These are phyloP conservation scores for Laticauda colubrina DNA, from an alignment of 2,113 vertebrate species.

Conservation along the genomic window DNA sequence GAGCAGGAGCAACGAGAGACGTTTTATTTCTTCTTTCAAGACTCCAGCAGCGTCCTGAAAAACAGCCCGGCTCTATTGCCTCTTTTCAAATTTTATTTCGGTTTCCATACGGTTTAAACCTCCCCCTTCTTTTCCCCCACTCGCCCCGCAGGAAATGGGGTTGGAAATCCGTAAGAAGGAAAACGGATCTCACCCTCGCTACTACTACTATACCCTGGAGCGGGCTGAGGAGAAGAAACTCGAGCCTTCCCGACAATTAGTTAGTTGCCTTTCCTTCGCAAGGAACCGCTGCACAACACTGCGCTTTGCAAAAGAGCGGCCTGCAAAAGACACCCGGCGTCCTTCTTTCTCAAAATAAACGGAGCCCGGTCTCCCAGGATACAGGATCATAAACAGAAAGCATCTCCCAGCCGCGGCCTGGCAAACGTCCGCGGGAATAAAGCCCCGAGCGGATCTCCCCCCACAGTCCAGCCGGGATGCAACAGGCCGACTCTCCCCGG, in stretches of 20 bases:
- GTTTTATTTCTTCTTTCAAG: not conserved
- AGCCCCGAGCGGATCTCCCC: too few relatives aligned
- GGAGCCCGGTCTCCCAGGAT: not conserved
- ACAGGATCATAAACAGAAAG: not conserved
- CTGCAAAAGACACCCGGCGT: not conserved
- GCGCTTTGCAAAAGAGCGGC: not conserved
- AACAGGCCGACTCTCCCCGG: not conserved
- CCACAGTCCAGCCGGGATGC: not conserved
- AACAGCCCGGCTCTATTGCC: not conserved
- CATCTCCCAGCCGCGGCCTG: not conserved
- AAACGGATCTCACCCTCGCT: not conserved
- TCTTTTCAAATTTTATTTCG: not conserved
- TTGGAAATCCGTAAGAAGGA: not conserved
- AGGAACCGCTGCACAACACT: not conserved
- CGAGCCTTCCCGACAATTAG: not conserved
- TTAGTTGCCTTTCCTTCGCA: not conserved
- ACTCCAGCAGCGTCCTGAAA: not conserved
- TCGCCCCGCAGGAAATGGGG: not conserved
- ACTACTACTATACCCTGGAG: not conserved
- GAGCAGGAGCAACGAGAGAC: not conserved
- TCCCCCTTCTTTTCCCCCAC: too few relatives aligned
- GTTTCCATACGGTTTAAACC: not conserved
- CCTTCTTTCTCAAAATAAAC: not conserved
- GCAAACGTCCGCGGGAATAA: not conserved
- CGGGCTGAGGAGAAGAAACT: not conserved